Conservation (phyloP, 2,797 vertebrate species). For the Alauda arvensis region DNA sequence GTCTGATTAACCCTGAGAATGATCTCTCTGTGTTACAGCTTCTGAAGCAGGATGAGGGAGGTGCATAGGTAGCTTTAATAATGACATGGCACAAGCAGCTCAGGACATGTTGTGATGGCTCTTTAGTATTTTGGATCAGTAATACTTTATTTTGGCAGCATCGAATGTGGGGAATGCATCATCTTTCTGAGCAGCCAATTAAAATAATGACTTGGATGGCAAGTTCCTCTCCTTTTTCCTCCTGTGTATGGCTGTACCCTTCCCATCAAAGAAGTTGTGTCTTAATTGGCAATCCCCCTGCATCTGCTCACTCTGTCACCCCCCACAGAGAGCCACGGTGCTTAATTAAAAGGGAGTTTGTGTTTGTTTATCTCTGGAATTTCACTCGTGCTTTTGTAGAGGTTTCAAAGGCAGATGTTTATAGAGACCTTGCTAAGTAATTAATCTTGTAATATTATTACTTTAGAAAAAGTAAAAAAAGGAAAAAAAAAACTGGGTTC, state of each 20-base stretch:
- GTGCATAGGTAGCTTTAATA: not conserved
- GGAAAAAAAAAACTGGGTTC: not conserved
- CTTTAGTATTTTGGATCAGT: slow-evolving; percentile 35
- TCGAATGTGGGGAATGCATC: slow-evolving; percentile 30
- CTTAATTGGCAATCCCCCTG: slow-evolving; percentile 66
- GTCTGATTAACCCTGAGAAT: slow-evolving; percentile 16
- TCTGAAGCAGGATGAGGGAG: not conserved
- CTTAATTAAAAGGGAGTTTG: slow-evolving; percentile 60
- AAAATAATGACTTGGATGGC: slow-evolving; percentile 61
- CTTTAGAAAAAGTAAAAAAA: not conserved
- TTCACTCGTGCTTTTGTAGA: slow-evolving; percentile 39
- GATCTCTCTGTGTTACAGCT: not conserved
- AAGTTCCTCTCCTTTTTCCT: slow-evolving; percentile 46
- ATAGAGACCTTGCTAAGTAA: not conserved
- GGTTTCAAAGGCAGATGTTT: slow-evolving; percentile 38
- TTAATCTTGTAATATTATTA: slow-evolving; percentile 27
- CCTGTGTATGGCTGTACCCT: slow-evolving; percentile 39
- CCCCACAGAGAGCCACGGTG: slow-evolving; percentile 6
- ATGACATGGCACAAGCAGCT: not conserved
- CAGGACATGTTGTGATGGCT: slow-evolving; percentile 19
- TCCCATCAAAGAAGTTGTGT: slow-evolving; percentile 57
- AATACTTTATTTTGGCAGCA: slow-evolving; percentile 26
- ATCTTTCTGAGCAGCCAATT: slow-evolving; percentile 60
- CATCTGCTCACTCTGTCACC: slow-evolving; percentile 22
- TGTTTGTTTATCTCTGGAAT: slow-evolving; percentile 52